phyloP scores from a whole-genome alignment of 1,140 invertebrate species.

The Sycophaga agraensis region DNA sequence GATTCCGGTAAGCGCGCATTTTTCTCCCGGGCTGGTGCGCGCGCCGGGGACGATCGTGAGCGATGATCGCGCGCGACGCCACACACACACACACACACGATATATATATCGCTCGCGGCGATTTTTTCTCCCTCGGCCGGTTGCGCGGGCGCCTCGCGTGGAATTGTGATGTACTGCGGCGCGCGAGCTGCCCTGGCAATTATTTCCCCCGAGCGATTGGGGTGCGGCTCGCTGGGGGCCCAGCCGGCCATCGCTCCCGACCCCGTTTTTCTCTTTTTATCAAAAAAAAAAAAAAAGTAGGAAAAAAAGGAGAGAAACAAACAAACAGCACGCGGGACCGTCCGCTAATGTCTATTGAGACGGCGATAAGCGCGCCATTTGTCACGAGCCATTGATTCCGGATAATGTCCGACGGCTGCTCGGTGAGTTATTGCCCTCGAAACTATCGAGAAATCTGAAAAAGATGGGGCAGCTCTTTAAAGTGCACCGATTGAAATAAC shows the following conservation, averaged over 20 bases:
- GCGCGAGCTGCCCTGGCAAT: background rate
- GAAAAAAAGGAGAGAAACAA: conserved; percentile 3
- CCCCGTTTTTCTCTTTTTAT: background rate
- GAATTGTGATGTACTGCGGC: background rate
- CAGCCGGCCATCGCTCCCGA: too few relatives aligned
- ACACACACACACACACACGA: too few relatives aligned
- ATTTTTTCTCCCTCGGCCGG: conserved; percentile 6
- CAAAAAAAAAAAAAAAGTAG: conserved; percentile 7
- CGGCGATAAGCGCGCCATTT: conserved; percentile 26
- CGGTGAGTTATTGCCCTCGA: conserved; percentile 10
- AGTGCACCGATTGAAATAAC: conserved; percentile 20
- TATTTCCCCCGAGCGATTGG: conserved; percentile 1
- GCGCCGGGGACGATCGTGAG: background rate
- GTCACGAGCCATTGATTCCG: conserved; percentile 28
- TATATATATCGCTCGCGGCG: background rate
- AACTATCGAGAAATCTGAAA: conserved; percentile 21
- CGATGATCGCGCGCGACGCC: background rate
- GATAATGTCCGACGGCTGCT: background rate
- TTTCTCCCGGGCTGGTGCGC: background rate
- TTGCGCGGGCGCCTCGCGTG: background rate
- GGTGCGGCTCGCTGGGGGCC: background rate
- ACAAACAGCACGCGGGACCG: conserved; percentile 17
- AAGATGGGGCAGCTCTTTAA: conserved; percentile 5
- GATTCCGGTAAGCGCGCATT: conserved; percentile 6
- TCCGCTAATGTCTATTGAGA: conserved; percentile 20